Evolutionary conservation across 2,797 vertebrate species (phyloP).

Genomic region (Mallotus villosus): DNA sequence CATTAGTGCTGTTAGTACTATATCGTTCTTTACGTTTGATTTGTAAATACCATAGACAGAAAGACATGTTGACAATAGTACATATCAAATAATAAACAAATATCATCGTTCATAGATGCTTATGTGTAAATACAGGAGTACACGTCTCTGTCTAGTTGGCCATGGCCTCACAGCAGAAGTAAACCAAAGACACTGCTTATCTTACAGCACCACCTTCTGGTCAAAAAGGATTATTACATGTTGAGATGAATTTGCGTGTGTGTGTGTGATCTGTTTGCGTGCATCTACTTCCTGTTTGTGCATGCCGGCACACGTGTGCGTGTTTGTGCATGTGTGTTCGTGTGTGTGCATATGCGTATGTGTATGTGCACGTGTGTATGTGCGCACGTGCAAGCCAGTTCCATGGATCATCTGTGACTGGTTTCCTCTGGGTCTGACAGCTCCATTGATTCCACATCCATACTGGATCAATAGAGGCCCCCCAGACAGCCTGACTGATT

Average conservation of each 20-base stretch:
- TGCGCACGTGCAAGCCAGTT: not conserved
- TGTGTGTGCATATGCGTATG: not conserved
- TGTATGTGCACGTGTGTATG: not conserved
- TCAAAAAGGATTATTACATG: constrained; percentile 46
- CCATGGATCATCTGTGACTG: constrained; percentile 1
- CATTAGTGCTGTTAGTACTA: too few species aligned
- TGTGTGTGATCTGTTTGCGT: not conserved
- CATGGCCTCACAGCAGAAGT: not conserved
- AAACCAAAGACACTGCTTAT: constrained; percentile 35
- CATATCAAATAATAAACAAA: too few species aligned
- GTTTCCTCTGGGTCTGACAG: not conserved
- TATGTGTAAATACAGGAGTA: not conserved
- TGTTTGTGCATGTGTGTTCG: not conserved
- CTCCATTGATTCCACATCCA: not conserved
- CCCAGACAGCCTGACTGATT: not conserved
- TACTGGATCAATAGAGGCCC: not conserved
- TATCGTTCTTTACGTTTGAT: too few species aligned
- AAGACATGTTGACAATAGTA: not conserved
- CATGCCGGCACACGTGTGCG: not conserved
- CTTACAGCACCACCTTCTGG: constrained; percentile 64
- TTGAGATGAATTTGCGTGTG: not conserved
- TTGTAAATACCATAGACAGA: not conserved
- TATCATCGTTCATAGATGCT: not conserved
- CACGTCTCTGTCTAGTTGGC: not conserved
- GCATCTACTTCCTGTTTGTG: not conserved